phyloP scores from a whole-genome alignment of 2,797 vertebrate genomes.

The Eospalax fontanierii region DNA sequence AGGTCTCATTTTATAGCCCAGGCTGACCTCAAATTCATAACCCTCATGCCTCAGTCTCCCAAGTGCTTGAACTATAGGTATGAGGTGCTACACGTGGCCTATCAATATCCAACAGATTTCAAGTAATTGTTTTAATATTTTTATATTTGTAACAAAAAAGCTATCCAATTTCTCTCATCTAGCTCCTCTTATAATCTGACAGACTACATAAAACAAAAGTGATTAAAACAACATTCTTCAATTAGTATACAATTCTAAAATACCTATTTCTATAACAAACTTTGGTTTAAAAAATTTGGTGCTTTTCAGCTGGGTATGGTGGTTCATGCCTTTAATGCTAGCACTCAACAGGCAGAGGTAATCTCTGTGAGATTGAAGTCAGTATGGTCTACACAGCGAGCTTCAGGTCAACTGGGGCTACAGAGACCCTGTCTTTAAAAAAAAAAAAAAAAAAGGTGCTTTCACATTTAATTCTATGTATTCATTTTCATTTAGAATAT shows the following conservation, averaged over 20 bases:
- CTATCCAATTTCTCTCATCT: neutral
- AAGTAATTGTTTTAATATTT: neutral
- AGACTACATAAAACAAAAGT: neutral
- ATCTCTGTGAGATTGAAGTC: too few species aligned
- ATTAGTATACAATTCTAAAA: slow-evolving; percentile 50
- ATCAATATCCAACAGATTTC: neutral
- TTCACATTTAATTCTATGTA: slow-evolving; percentile 19
- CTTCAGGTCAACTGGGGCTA: too few species aligned
- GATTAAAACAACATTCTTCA: slow-evolving; percentile 11
- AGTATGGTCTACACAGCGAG: too few species aligned
- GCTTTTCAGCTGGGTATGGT: neutral
- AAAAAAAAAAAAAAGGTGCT: neutral
- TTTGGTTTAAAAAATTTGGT: slow-evolving; percentile 61
- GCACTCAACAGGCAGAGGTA: too few species aligned
- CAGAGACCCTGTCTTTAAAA: too few species aligned
- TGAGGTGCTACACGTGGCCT: neutral
- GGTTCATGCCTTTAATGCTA: too few species aligned
- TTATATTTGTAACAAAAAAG: too few species aligned
- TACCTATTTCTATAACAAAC: slow-evolving; percentile 19
- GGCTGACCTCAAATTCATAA: neutral
- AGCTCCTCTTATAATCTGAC: slow-evolving; percentile 14
- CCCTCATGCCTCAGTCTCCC: neutral
- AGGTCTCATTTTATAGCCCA: neutral
- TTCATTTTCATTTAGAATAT: slow-evolving; percentile 30
- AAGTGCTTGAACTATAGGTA: neutral